A percentile compares a stretch with the other conserved stretches of the same genome.
Conservation (phyloP, 2,888 invertebrate genomes). For the Drosophila parthenogenetica region DNA sequence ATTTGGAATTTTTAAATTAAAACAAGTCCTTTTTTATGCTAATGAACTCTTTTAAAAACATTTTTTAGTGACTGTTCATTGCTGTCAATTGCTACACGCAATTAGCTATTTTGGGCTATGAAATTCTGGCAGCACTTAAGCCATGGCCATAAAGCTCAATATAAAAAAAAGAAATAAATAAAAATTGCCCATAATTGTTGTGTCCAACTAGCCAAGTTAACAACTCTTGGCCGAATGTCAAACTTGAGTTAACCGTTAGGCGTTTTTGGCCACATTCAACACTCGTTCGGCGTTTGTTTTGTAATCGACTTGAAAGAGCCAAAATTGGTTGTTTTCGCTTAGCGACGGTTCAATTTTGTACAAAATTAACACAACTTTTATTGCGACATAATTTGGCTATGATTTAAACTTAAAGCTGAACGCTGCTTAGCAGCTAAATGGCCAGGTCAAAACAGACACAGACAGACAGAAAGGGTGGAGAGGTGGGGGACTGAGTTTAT, state of each 20-base stretch:
- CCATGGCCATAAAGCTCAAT: not conserved
- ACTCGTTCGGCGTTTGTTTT: conserved; percentile 35
- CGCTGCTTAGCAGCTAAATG: conserved; percentile 20
- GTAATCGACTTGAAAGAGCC: conserved; percentile 53
- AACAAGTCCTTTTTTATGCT: too few species aligned
- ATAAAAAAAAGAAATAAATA: not conserved
- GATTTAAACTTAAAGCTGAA: conserved; percentile 37
- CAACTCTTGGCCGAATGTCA: conserved; percentile 66
- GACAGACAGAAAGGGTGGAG: not conserved
- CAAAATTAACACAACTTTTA: conserved; percentile 36
- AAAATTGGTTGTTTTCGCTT: conserved; percentile 59
- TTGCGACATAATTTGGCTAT: conserved; percentile 46
- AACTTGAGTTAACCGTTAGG: conserved; percentile 51
- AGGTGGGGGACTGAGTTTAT: not conserved
- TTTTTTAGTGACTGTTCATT: too few species aligned
- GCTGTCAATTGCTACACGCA: too few species aligned
- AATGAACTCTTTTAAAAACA: too few species aligned
- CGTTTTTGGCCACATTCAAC: conserved; percentile 14
- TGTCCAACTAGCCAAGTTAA: conserved; percentile 41
- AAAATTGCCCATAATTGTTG: conserved; percentile 6
- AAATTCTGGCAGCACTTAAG: conserved; percentile 38
- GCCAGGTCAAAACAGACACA: conserved; percentile 19
- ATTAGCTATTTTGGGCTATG: conserved; percentile 57
- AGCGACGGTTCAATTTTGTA: conserved; percentile 5
- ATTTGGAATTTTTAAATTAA: too few species aligned